Evolutionary conservation across 2,113 vertebrate genomes (phyloP).

Genomic region (Halcyon malimbica): DNA sequence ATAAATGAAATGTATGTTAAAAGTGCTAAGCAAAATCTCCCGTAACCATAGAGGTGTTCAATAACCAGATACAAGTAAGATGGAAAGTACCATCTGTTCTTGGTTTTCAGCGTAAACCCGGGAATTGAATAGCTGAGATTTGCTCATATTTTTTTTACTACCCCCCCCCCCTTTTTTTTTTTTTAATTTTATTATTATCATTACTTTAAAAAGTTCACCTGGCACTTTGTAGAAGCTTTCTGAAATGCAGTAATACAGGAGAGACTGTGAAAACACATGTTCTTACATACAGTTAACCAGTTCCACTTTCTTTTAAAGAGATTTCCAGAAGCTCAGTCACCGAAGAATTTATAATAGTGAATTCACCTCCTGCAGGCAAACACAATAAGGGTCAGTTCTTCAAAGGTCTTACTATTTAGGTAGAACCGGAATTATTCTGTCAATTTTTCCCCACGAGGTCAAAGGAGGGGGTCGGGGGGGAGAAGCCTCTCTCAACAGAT

Average conservation of each 20-base stretch:
- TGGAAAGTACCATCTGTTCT: conserved; percentile 79
- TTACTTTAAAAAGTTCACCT: conserved; percentile 73
- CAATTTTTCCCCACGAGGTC: conserved; percentile 27
- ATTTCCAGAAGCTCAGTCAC: conserved; percentile 73
- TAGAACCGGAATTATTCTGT: conserved; percentile 68
- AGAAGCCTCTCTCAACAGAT: not conserved
- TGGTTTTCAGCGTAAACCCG: conserved; percentile 72
- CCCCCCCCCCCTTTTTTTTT: conserved; percentile 44
- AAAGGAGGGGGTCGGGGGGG: not conserved
- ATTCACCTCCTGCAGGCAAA: conserved; percentile 64
- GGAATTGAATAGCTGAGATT: conserved; percentile 70
- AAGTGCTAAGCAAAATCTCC: conserved; percentile 77
- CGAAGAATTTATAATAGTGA: conserved; percentile 71
- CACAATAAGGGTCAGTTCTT: conserved; percentile 66
- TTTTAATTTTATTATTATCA: not conserved
- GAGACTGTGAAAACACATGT: conserved; percentile 74
- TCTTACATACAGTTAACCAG: conserved; percentile 70
- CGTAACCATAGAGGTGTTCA: conserved; percentile 80
- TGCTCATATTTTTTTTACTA: conserved; percentile 37
- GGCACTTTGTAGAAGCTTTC: conserved; percentile 71
- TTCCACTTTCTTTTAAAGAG: conserved; percentile 77
- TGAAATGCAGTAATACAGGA: conserved; percentile 68
- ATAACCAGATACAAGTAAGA: conserved; percentile 77
- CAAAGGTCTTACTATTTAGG: conserved; percentile 65
- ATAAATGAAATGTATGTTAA: conserved; percentile 78